Evolutionary conservation across 1,140 invertebrate species (phyloP), one percentile per base, ranked within the genome.

Genomic region (Episyrphus balteatus): DNA sequence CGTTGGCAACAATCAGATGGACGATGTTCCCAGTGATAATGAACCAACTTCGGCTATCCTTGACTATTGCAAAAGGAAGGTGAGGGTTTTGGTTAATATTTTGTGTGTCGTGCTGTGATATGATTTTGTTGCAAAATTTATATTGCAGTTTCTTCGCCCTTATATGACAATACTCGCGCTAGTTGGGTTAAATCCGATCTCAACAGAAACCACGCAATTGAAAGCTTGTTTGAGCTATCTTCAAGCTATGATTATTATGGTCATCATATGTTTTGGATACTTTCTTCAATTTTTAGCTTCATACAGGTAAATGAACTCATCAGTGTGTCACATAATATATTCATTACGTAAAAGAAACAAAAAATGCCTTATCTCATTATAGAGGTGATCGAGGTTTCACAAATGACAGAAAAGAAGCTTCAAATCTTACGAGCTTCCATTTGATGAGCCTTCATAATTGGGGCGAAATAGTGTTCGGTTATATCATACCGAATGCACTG

Each of bases 31-130:
- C 60, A 78, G 76, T 46, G 78, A 82, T 46, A 72, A 74, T 44
- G 75, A 83, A 57, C 84, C 81, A 54, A 84, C 82, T 44, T 84
- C 83, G 3, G 81, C 82, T 26, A 76, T 86, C 49, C 69, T 88
- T 61, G 76, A 79, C 61, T 84, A 84, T 55, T 88, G 83, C 66
- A 85, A 88, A 70, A 77, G 77, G 37, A 86, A 84, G 68, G 75
- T 77, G 56, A 54, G 54, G 59, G 14, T 47, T 19, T 47, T 42
- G 17, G 9, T n/a, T n/a, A n/a, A 45, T 42, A 33, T 50, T 41
- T 26, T 30, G 12, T n/a, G n/a, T n/a, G n/a, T n/a, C n/a, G n/a
- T n/a, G n/a, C n/a, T n/a, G n/a, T n/a, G n/a, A n/a, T n/a, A n/a
- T n/a, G n/a, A n/a, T 15, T 31, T 26, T 31, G 18, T 15, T 14